Conservation (phyloP, 2,113 vertebrate genomes). For the Mesoclemmys tuberculata region DNA sequence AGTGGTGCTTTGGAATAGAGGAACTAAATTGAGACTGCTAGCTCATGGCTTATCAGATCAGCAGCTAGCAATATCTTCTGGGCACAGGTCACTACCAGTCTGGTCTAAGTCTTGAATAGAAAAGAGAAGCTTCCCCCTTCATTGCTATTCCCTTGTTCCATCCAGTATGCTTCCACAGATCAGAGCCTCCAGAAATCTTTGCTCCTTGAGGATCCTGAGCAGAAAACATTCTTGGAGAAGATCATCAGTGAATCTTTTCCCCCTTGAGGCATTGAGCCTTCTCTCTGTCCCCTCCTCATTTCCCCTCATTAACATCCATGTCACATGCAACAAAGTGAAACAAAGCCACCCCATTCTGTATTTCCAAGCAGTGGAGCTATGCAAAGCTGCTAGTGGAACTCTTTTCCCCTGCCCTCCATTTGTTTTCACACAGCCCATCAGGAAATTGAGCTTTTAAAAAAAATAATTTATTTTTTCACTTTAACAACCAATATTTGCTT, state of each 20-base stretch:
- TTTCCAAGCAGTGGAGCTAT: background rate
- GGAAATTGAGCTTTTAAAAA: background rate
- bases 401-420: background rate
- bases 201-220: background rate
- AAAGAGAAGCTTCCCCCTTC: background rate
- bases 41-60: background rate
- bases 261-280: conserved; percentile 18
- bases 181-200: conserved; percentile 4
- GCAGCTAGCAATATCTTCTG: background rate
- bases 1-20: background rate
- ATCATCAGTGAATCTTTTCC: background rate
- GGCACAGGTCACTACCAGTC: background rate
- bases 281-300: background rate
- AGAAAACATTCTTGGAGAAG: background rate
- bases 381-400: background rate
- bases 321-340: conserved; percentile 1
- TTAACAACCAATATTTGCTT: background rate
- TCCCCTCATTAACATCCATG: background rate
- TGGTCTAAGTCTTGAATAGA: background rate
- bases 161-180: conserved; percentile 23
- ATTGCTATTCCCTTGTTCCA: background rate
- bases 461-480: too few relatives aligned
- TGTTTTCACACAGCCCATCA: conserved; percentile 1
- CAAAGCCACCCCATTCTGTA: background rate
- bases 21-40: background rate